Conservation (phyloP, 2,797 vertebrate species). For the Acrossocheilus wenchowensis region DNA sequence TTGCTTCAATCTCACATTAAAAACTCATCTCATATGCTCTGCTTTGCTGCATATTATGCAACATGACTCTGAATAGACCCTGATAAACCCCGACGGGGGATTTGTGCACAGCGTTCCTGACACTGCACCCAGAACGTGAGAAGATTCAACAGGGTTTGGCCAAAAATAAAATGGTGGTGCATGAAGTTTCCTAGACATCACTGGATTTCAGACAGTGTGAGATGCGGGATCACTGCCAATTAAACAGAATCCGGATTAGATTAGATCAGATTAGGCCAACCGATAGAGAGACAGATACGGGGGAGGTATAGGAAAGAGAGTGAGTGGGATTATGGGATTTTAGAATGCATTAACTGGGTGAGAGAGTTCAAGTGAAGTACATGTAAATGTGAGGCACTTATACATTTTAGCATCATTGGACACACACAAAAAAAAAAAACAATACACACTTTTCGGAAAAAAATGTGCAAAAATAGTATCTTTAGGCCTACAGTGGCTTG, state of each 20-base stretch:
- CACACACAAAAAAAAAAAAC: background rate
- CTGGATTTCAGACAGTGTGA: conserved; percentile 39
- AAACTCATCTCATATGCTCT: conserved; percentile 18
- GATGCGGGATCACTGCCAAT: conserved; percentile 38
- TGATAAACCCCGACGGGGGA: background rate
- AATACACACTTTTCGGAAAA: background rate
- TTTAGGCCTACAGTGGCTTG: background rate
- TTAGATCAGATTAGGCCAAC: conserved; percentile 59
- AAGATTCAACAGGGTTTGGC: background rate
- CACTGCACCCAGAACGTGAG: background rate
- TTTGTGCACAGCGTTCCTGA: background rate
- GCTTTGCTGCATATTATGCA: conserved; percentile 17
- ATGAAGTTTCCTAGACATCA: conserved; percentile 43
- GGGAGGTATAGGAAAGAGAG: background rate
- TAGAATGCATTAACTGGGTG: conserved; percentile 28
- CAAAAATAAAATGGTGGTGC: background rate
- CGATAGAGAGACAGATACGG: conserved; percentile 21
- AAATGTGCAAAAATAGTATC: background rate
- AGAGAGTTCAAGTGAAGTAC: conserved; percentile 2
- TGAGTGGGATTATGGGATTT: conserved; percentile 12
- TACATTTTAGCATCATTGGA: background rate
- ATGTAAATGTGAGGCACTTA: conserved; percentile 21
- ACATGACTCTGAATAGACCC: conserved; percentile 33
- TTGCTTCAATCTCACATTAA: conserved; percentile 39
- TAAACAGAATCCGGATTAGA: conserved; percentile 47